These are phyloP conservation scores for Hemibagrus wyckioides DNA, from an alignment of 2,113 vertebrate genomes.

Conservation along the genomic window DNA sequence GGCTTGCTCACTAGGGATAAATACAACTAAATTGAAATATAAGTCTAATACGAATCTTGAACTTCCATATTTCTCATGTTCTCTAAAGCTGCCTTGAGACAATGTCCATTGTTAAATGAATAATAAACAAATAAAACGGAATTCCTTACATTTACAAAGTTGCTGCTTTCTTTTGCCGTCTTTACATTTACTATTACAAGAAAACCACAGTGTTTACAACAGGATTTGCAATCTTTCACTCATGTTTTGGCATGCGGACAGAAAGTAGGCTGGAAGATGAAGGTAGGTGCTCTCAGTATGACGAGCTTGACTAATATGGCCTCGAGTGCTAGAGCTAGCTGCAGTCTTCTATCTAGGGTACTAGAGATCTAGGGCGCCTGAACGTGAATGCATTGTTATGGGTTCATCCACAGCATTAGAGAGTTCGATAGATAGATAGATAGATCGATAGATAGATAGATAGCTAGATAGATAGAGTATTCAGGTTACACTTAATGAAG, in stretches of 20 bases:
- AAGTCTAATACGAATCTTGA: too few species aligned
- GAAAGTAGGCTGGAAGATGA: constrained; percentile 3
- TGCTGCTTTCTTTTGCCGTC: not conserved
- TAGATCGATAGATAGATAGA: too few species aligned
- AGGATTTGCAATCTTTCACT: constrained; percentile 56
- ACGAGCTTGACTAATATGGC: constrained; percentile 40
- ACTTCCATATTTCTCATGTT: too few species aligned
- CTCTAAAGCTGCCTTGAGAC: too few species aligned
- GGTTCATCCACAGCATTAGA: not conserved
- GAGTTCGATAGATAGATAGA: too few species aligned
- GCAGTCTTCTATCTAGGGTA: constrained; percentile 1
- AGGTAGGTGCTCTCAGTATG: constrained; percentile 16
- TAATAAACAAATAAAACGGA: not conserved
- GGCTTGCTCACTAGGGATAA: too few species aligned
- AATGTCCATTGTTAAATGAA: too few species aligned
- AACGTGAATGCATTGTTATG: not conserved
- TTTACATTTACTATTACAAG: constrained; percentile 15
- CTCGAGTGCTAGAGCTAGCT: constrained; percentile 17
- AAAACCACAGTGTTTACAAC: constrained; percentile 59
- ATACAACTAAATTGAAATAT: too few species aligned
- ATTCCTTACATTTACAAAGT: not conserved
- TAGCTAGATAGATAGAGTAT: too few species aligned
- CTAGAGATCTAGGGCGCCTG: not conserved
- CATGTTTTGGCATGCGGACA: constrained; percentile 54
- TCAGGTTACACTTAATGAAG: not conserved